Base-by-base conservation (phyloP, 2,797 vertebrate genomes). In the Paramormyrops hopkinsi region DNA sequence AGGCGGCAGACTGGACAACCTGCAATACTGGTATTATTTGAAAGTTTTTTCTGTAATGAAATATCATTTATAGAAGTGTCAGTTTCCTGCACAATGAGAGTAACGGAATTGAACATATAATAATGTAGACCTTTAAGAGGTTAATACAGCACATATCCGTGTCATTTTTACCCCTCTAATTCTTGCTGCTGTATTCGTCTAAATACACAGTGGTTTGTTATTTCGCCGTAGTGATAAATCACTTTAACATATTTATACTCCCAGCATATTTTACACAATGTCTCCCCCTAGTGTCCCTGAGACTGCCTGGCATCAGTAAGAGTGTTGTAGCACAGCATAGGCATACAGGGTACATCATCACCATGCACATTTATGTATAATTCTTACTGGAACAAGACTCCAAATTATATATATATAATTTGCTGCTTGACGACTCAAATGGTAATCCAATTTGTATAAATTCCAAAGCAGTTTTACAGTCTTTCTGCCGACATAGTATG, bases 211-310 rank as follows among this genome's bases (percentile, higher is more conserved):
- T 25, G n/a, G 82, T 51, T 85, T 5, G 1, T 25, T 50, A 85
- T 48, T 84, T 84, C n/a, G 51, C 73, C n/a, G 8, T 85, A 50
- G 46, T 50, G n/a, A 84, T 51, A 84, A 84, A 84, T 79, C 82
- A 50, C 48, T 85, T 51, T n/a, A 82, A 82, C 14, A 50, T 85
- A 51, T 50, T 85, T 51, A 25, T 51, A 25, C 48, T 53, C 53
- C 54, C 53, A 54, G 4, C n/a, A 86, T 62, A 41, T 9, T 89
- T 65, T 65, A 86, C 54, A 62, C 88, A 89, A 89, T 19, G 46
- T n/a, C 88, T 89, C 88, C 88, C 88, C 48, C 88, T 89, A 86
- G 88, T 89, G 88, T 89, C 22, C 25, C 12, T 48, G 41, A n/a
- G 12, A 25, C 59, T 86, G 88, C 19, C 84, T 79, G 22, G 41